Conservation (phyloP, 2,888 invertebrate genomes). For the Masnerella sp. region DNA sequence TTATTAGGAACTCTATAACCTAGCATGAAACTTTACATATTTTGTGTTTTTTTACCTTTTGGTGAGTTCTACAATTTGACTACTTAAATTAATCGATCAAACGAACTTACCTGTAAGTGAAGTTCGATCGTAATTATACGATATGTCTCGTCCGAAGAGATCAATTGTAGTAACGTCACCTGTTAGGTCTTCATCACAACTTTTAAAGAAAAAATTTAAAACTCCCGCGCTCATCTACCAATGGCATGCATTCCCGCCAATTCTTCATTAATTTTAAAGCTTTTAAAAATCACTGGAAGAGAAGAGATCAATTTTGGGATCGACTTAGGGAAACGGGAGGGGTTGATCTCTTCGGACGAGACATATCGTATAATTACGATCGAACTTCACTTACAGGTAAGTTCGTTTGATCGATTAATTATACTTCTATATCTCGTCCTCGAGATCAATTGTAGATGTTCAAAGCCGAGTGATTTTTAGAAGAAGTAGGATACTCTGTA, state of each 20-base stretch:
- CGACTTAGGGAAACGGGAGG: not conserved
- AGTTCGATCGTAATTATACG: constrained; percentile 12
- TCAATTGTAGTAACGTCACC: constrained; percentile 8
- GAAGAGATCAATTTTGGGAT: not conserved
- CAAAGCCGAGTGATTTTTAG: not conserved
- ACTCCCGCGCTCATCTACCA: not conserved
- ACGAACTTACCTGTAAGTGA: constrained; percentile 4
- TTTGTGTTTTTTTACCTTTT: no score
- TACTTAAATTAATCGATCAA: constrained; percentile 5
- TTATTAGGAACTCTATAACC: no score
- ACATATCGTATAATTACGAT: constrained; percentile 2
- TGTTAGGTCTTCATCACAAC: not conserved
- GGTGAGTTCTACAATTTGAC: no score
- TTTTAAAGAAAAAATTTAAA: constrained; percentile 8
- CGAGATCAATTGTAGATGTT: constrained; percentile 4
- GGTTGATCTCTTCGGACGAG: constrained; percentile 15
- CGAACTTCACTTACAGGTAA: not conserved
- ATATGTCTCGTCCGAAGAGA: constrained; percentile 10
- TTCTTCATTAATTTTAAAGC: not conserved
- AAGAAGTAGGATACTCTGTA: not conserved
- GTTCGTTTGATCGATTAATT: no score
- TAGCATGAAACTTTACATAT: no score
- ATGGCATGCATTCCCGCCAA: not conserved
- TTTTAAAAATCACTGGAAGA: not conserved
- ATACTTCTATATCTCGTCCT: not conserved